These are phyloP conservation scores for Muschampia plurimacula DNA, from an alignment of 2,888 invertebrate species.

Conservation along the genomic window DNA sequence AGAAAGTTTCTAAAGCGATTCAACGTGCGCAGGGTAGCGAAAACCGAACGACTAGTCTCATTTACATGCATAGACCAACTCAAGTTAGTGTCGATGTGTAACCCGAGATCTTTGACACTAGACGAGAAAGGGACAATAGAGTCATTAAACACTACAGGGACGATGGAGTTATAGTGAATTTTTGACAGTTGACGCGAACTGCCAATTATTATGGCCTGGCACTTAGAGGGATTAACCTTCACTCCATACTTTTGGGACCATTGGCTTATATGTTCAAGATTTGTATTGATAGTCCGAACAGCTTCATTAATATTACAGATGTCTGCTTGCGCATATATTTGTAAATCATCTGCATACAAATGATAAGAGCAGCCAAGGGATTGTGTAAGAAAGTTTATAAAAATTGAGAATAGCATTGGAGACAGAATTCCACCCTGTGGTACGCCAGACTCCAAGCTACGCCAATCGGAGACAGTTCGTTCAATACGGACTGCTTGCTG, in stretches of 20 bases:
- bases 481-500: not conserved
- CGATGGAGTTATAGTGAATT: not conserved
- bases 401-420: not conserved
- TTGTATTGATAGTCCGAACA: not conserved
- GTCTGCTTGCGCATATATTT: not conserved
- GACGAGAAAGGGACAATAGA: not conserved
- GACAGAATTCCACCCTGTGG: slow-evolving; percentile 1
- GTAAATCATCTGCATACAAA: not conserved
- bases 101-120: not conserved
- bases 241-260: not conserved
- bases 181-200: not conserved
- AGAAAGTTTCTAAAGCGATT: not conserved
- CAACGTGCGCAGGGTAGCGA: not conserved
- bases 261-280: not conserved
- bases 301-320: not conserved
- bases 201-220: not conserved
- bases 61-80: not conserved
- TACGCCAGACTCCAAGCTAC: not conserved
- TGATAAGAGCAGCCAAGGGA: slow-evolving; percentile 1
- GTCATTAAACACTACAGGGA: not conserved
- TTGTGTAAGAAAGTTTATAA: not conserved
- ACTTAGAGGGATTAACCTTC: not conserved
- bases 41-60: not conserved
- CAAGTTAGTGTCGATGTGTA: not conserved
- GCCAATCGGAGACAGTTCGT: not conserved